These are phyloP conservation scores for Galendromus occidentalis DNA, from an alignment of 1,140 invertebrate species.

Conservation along the genomic window DNA sequence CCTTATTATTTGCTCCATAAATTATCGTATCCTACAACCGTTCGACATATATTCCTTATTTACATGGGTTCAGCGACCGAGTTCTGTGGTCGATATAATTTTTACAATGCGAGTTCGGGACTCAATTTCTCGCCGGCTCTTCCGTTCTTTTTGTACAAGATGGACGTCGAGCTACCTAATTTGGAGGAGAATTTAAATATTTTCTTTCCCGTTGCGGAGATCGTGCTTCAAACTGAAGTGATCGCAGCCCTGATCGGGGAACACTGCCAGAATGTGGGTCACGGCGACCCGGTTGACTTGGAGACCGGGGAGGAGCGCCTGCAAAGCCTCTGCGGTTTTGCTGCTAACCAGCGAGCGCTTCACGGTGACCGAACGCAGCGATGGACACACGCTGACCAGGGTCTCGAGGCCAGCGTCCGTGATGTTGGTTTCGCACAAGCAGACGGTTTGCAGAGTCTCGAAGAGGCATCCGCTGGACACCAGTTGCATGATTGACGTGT, in stretches of 20 bases:
- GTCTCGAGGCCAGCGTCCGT: neutral
- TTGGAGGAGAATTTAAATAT: too few relatives aligned
- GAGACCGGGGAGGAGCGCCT: neutral
- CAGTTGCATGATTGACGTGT: neutral
- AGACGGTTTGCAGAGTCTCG: neutral
- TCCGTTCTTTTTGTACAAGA: too few relatives aligned
- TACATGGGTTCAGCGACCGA: too few relatives aligned
- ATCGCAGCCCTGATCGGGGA: slow-evolving; percentile 2
- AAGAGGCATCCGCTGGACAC: neutral
- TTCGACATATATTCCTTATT: too few relatives aligned
- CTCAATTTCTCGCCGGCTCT: too few relatives aligned
- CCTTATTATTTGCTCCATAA: too few relatives aligned
- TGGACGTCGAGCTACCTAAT: too few relatives aligned
- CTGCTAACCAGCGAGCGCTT: neutral
- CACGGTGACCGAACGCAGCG: neutral
- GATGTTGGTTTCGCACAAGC: neutral
- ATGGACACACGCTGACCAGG: neutral
- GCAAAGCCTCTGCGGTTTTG: neutral
- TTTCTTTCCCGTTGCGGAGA: too few relatives aligned
- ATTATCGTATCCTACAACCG: too few relatives aligned
- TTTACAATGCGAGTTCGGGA: too few relatives aligned
- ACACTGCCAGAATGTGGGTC: neutral
- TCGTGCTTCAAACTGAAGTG: slow-evolving; percentile 5
- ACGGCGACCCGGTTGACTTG: neutral
- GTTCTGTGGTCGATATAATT: too few relatives aligned